These are phyloP conservation scores for Eulithis testata DNA, from an alignment of 2,888 invertebrate genomes.

Conservation along the genomic window DNA sequence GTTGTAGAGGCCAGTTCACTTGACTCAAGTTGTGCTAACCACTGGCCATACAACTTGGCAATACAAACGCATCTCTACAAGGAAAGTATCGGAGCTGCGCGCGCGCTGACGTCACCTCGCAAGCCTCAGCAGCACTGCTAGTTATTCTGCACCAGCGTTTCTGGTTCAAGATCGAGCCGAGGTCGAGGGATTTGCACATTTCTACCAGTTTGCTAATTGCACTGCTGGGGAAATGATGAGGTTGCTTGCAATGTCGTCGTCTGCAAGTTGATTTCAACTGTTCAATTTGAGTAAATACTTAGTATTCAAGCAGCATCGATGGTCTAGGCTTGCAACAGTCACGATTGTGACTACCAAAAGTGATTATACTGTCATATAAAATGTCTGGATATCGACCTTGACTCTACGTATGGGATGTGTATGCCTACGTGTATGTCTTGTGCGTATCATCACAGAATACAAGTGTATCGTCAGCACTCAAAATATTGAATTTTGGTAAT, in stretches of 20 bases:
- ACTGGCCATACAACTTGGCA: neutral
- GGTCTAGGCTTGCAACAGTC: too few relatives aligned
- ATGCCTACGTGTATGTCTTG: too few relatives aligned
- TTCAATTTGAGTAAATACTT: too few relatives aligned
- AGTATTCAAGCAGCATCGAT: too few relatives aligned
- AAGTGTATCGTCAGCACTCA: too few relatives aligned
- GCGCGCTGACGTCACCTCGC: conserved; percentile 57
- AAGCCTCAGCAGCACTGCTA: conserved; percentile 42
- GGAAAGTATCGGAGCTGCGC: conserved; percentile 39
- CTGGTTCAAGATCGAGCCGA: conserved; percentile 74
- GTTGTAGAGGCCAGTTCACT: too few relatives aligned
- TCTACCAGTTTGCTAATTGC: conserved; percentile 19
- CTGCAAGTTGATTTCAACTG: too few relatives aligned
- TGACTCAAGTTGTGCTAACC: too few relatives aligned
- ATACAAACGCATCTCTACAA: conserved; percentile 5
- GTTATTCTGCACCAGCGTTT: conserved; percentile 56
- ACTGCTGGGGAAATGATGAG: conserved; percentile 5
- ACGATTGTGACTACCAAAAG: neutral
- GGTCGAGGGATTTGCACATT: conserved; percentile 46
- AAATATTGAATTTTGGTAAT: too few relatives aligned
- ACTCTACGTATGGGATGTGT: too few relatives aligned
- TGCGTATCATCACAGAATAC: too few relatives aligned
- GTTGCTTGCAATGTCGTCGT: neutral
- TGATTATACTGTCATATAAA: neutral
- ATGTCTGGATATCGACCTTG: neutral